A percentile compares a stretch with the other conserved stretches of the same genome.
These are phyloP conservation scores for Ectemnius cavifrons DNA, from an alignment of 2,888 invertebrate species.

Conservation along the genomic window DNA sequence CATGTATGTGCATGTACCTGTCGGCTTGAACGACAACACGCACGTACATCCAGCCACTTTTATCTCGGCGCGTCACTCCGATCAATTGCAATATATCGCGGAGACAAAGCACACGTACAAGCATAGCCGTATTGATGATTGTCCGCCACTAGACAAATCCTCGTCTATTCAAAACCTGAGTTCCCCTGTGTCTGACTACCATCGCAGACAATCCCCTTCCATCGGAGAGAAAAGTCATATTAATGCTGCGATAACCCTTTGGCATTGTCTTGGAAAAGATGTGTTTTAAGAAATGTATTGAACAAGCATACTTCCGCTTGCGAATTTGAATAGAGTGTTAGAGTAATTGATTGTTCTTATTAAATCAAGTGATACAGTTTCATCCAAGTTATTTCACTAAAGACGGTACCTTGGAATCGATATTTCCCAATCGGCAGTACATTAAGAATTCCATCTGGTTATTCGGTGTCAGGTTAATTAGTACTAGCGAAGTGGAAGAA, in stretches of 20 bases:
- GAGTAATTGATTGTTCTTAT: no score
- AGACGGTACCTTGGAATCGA: no score
- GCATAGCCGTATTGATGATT: no score
- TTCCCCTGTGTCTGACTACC: slow-evolving; percentile 37
- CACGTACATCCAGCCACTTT: slow-evolving; percentile 14
- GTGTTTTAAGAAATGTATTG: no score
- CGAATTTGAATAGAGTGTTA: no score
- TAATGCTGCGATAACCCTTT: not conserved
- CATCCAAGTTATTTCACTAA: no score
- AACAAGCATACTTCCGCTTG: no score
- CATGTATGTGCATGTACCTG: not conserved
- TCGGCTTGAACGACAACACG: not conserved
- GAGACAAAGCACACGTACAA: no score
- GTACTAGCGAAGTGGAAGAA: not conserved
- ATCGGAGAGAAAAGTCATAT: slow-evolving; percentile 20
- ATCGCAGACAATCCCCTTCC: not conserved
- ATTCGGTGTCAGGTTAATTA: slow-evolving; percentile 3
- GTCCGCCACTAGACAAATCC: slow-evolving; percentile 58
- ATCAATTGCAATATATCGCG: no score
- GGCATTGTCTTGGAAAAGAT: no score
- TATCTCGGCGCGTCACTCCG: slow-evolving; percentile 17
- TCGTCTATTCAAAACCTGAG: slow-evolving; percentile 53
- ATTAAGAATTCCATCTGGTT: not conserved
- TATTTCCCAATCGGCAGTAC: not conserved
- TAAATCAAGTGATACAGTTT: no score